Evolutionary conservation across 2,113 vertebrate genomes (phyloP), one percentile per base, ranked within the genome.

Genomic region (Lutjanus erythropterus): DNA sequence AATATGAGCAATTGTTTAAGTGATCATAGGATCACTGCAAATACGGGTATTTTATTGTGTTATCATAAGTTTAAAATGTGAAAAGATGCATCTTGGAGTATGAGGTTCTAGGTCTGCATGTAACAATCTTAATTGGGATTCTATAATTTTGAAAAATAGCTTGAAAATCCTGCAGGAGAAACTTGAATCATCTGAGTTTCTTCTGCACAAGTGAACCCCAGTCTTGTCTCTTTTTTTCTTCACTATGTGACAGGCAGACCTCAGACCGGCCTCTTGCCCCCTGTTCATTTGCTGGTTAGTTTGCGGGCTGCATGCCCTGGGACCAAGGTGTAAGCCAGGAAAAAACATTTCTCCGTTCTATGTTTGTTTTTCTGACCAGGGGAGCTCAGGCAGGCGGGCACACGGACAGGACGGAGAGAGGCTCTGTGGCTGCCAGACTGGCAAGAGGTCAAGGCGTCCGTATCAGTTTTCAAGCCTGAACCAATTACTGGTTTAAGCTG

Each of bases 281-380:
- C 60, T 46, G 68, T 76, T 88, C 78, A 70, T 80, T 83, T 84
- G 74, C 78, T 74, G 60, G 78, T 88, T 80, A 50, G 73, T 79
- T 84, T 56, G 75, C 73, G 71, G 89, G 80, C 80, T 67, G 66
- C 42, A 27, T 81, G 83, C 90, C 71, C 78, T 83, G 87, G 83
- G 85, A 93, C 86, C 68, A 18, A 94, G 90, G 88, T 88, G 87
- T 71, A 66, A 88, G 92, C 90, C 92, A 93, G 88, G 90, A 84
- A 91, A 89, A 91, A 84, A 75, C 33, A 87, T 83, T 81, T 84
- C 61, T 82, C 78, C 44, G 0, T 59, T 84, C 82, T 4, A 3
- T 91, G 88, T 92, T 94, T 90, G 89, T 82, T 93, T 92, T 93
- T 87, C 90, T 93, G 88, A 89, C 81, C 86, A 86, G 77, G 74